phyloP scores from a whole-genome alignment of 2,888 invertebrate genomes.

The Leptinotarsa tumamoca region DNA sequence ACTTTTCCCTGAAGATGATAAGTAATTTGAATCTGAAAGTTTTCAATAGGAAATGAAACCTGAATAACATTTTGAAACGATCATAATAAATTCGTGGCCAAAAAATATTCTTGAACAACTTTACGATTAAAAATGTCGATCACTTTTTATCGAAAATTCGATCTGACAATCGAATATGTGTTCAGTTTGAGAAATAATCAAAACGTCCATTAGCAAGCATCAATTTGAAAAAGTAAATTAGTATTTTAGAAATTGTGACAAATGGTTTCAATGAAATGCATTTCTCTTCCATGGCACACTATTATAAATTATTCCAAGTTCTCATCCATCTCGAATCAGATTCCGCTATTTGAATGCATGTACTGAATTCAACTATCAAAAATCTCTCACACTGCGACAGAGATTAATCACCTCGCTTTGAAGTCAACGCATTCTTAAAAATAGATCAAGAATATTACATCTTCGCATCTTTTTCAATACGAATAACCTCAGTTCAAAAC shows the following conservation, averaged over 20 bases:
- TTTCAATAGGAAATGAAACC: too few relatives aligned
- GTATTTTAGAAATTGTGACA: neutral
- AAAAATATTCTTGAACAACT: too few relatives aligned
- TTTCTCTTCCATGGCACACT: neutral
- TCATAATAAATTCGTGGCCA: too few relatives aligned
- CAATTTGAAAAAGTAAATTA: too few relatives aligned
- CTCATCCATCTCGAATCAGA: neutral
- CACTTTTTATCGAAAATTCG: too few relatives aligned
- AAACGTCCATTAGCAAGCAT: too few relatives aligned
- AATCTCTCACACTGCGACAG: constrained; percentile 16
- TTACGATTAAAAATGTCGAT: too few relatives aligned
- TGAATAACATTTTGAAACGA: too few relatives aligned
- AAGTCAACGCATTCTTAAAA: constrained; percentile 16
- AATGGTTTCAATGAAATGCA: neutral
- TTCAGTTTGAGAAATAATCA: too few relatives aligned
- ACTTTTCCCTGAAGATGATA: too few relatives aligned
- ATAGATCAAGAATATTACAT: constrained; percentile 14
- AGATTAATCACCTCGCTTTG: constrained; percentile 14
- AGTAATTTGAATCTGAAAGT: too few relatives aligned
- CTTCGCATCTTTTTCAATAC: neutral
- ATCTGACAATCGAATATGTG: too few relatives aligned
- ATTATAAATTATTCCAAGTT: neutral
- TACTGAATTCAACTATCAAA: neutral
- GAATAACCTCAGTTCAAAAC: neutral
- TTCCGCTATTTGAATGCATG: neutral